Conservation (phyloP, 2,113 vertebrate genomes). For the Psilopsiagon aymara region DNA sequence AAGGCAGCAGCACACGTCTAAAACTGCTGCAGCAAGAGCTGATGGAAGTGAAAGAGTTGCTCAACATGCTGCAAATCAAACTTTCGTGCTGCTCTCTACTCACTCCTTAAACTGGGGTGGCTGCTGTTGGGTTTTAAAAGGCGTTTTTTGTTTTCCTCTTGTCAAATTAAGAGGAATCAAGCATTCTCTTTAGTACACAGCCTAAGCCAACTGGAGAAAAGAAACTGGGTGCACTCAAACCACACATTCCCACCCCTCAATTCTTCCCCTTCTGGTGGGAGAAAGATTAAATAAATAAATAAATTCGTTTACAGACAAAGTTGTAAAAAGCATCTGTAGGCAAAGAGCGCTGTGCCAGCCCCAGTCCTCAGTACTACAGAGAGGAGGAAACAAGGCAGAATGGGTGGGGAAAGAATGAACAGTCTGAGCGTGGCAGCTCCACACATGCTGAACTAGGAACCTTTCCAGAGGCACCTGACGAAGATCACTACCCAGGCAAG, state of each 20-base stretch:
- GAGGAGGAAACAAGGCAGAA: neutral
- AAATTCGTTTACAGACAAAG: neutral
- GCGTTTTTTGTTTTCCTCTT: neutral
- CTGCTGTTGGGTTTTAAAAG: neutral
- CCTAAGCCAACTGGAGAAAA: neutral
- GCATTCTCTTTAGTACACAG: neutral
- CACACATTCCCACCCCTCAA: neutral
- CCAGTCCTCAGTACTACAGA: neutral
- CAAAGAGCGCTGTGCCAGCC: neutral
- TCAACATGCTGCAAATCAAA: neutral
- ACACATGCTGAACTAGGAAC: neutral
- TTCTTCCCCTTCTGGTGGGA: neutral
- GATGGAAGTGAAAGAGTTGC: neutral
- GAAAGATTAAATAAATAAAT: neutral
- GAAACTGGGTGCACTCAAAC: neutral
- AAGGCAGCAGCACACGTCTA: neutral
- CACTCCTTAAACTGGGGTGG: neutral
- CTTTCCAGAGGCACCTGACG: neutral
- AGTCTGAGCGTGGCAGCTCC: neutral
- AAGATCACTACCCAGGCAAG: neutral
- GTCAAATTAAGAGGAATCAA: neutral
- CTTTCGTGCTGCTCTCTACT: neutral
- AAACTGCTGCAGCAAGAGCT: neutral
- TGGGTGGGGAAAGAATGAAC: neutral
- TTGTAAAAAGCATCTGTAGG: neutral